Base-by-base conservation (phyloP, 2,797 vertebrate genomes). In the Eptatretus atami region DNA sequence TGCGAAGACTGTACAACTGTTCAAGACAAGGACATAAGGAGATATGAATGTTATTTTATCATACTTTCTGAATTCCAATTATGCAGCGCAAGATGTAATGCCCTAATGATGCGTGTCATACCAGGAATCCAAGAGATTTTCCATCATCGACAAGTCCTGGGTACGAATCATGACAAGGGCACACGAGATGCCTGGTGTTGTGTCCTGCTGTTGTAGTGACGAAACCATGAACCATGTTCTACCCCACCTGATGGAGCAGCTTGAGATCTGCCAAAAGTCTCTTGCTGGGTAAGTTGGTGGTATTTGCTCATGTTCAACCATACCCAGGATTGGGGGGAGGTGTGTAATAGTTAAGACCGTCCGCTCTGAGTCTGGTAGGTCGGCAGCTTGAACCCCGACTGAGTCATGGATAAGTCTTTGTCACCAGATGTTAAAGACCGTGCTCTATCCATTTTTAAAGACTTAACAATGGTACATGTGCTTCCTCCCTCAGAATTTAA, bases 91-190 rank as follows among this genome's bases (percentile, higher is more conserved):
- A 44, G 31, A 44, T 44, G 31, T 44, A 44, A 44, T 44, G 31
- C 3, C 31, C 6, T 44, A 44, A 44, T 8, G 31, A 44, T 8
- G 6, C 6, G 31, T 44, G 31, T 8, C 31, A 60, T 24, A 66
- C 13, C 61, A 98, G 92, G 90, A 95, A 72, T 84, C 86, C 52
- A 96, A 96, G 65, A 77, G 84, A 67, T 98, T 98, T 72, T 86
- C 83, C 44, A 93, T 85, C 69, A 95, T 96, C 52, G 92, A 96
- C 73, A 98, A 93, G 70, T 85, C 86, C 1, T 95, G 90, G 92
- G 83, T 90, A 67, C 94, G 82, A 77, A 90, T 98, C 66, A 93
- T 98, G 90, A 82, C 76, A 11, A 78, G 83, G 65, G 82, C 87
- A 10, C 87, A 81, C 14, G 86, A 92, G 71, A 86, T 75, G 72